Conservation (phyloP, 2,113 vertebrate species). For the Chamaetylas fuelleborni region DNA sequence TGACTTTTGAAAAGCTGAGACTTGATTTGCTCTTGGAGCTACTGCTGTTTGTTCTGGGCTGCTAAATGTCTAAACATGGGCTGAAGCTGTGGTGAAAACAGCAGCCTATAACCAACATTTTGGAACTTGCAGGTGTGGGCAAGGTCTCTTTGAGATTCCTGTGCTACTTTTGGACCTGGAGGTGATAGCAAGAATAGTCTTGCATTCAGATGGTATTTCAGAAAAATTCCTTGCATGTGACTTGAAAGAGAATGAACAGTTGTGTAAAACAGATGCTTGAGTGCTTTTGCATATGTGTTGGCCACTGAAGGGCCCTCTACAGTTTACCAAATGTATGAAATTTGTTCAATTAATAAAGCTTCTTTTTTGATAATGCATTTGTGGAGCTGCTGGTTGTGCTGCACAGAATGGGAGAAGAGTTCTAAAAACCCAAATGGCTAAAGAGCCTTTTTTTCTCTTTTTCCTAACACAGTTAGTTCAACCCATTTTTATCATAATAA, state of each 20-base stretch:
- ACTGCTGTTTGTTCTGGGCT: neutral
- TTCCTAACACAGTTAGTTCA: neutral
- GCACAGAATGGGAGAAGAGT: neutral
- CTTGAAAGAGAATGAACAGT: neutral
- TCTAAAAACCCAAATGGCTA: neutral
- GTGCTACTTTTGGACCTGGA: neutral
- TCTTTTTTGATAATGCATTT: neutral
- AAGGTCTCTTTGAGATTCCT: neutral
- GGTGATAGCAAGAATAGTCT: neutral
- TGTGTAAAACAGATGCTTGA: neutral
- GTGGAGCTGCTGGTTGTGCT: neutral
- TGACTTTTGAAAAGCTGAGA: neutral
- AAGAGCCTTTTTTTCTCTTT: neutral
- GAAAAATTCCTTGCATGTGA: neutral
- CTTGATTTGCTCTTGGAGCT: neutral
- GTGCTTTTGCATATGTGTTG: neutral
- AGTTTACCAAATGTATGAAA: neutral
- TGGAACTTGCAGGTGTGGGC: neutral
- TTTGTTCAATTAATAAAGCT: neutral
- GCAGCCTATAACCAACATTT: neutral
- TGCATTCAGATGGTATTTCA: neutral
- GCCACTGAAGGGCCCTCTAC: neutral
- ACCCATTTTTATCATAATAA: neutral
- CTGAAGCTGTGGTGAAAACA: neutral
- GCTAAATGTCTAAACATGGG: neutral